Evolutionary conservation across 2,113 vertebrate genomes (phyloP).

Genomic region (Synodontis membranacea): DNA sequence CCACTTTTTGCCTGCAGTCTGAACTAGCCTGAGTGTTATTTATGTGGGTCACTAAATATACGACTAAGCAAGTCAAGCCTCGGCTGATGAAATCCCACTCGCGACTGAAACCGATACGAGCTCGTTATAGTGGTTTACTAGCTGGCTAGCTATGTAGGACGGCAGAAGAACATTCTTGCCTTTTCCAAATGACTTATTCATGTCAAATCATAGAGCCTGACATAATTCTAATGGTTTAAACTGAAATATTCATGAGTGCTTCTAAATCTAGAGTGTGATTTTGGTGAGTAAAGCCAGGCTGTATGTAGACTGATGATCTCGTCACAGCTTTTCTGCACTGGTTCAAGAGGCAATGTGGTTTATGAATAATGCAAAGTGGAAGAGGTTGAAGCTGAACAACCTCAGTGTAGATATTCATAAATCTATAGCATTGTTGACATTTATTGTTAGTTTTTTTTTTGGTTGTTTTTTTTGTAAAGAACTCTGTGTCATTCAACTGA

Average conservation of each 20-base stretch:
- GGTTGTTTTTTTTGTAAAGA: neutral
- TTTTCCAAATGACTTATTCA: constrained; percentile 18
- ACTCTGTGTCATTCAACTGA: neutral
- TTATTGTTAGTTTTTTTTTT: neutral
- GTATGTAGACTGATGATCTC: neutral
- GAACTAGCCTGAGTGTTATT: too few species aligned
- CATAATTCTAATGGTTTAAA: neutral
- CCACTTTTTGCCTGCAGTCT: too few species aligned
- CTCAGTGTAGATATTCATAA: neutral
- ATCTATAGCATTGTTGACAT: neutral
- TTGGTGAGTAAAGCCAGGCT: neutral
- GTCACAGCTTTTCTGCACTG: neutral
- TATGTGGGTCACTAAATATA: neutral
- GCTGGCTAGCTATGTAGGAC: neutral
- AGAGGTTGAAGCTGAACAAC: neutral
- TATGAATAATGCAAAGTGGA: neutral
- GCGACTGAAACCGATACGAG: neutral
- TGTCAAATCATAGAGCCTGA: constrained; percentile 21
- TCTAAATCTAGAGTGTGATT: constrained; percentile 5
- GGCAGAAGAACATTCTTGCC: neutral
- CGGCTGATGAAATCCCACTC: neutral
- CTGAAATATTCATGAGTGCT: constrained; percentile 8
- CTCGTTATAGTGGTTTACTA: neutral
- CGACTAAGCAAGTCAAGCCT: neutral
- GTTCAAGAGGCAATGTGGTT: neutral